Evolutionary conservation across 2,797 vertebrate species (phyloP), one percentile per base, ranked within the genome.

Genomic region (Sebastolobus altivelis): DNA sequence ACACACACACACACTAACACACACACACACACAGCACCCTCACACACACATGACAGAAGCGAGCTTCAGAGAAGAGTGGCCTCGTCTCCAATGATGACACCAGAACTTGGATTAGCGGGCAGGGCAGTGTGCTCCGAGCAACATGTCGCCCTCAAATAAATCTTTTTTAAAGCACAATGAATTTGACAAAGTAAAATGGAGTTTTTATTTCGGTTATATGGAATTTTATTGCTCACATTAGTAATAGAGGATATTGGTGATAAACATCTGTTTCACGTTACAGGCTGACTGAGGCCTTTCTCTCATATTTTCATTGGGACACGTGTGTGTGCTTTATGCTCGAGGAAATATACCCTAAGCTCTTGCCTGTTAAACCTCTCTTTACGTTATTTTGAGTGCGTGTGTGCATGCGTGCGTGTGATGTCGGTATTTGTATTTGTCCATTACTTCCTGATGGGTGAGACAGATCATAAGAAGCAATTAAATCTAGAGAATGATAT

Each of bases 161-260:
- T 92, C 89, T 27, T 85, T 89, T 88, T 82, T 86, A 88, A 91
- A 87, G 86, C 85, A 65, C 85, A 87, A 84, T 80, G 59, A 87
- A 77, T 83, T 84, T 92, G 89, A 91, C 90, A 83, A 88, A 92
- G 92, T 86, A 56, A 77, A 92, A 88, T 84, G 18, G 56, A 85
- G 86, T 81, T 77, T 94, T 90, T 90, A 93, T 65, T 87, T 74
- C n/a, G 12, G 81, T 65, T 75, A 82, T 94, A 40, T 85, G 38
- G 83, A 78, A 79, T 85, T 92, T 83, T 88, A 89, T 85, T 72
- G 86, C 49, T 93, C 87, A 87, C 94, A 86, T 90, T 94, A 87
- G 71, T 88, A 85, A 92, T 83, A 84, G 83, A 89, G 75, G 52
- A 68, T 90, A 83, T 91, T 74, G 84, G 74, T 70, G 83, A 90